These are phyloP conservation scores for Drosophila percnosoma DNA, from an alignment of 2,888 invertebrate genomes.

Conservation along the genomic window DNA sequence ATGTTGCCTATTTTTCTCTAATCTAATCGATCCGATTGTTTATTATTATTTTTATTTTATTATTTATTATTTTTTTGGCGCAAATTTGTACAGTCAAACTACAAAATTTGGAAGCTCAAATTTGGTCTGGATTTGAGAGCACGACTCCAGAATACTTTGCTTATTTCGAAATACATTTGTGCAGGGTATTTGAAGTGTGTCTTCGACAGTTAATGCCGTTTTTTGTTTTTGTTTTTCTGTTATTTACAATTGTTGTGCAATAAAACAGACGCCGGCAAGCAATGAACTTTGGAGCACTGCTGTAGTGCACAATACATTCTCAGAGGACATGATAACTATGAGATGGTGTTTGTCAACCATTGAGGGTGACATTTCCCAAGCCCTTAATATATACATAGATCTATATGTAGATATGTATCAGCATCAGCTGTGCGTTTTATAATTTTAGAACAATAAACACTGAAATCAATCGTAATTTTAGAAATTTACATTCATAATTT, in stretches of 20 bases:
- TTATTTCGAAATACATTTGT: not conserved
- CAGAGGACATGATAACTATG: not conserved
- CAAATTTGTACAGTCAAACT: no score
- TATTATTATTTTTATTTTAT: not conserved
- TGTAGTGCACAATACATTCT: constrained; percentile 5
- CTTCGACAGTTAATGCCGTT: not conserved
- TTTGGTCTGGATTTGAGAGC: not conserved
- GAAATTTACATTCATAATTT: no score
- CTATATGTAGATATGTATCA: not conserved
- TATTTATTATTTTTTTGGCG: not conserved
- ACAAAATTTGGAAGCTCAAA: not conserved
- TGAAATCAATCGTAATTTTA: not conserved
- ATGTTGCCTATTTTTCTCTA: not conserved
- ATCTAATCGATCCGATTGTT: not conserved
- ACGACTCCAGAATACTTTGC: not conserved
- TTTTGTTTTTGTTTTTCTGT: constrained; percentile 2
- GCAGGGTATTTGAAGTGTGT: not conserved
- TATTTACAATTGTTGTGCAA: constrained; percentile 34
- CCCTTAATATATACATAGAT: not conserved
- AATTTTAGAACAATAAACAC: no score
- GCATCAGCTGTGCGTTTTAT: not conserved
- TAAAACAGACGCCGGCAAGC: constrained; percentile 27
- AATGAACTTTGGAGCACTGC: constrained; percentile 44
- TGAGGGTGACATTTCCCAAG: not conserved
- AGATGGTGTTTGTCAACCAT: not conserved